Base-by-base conservation (phyloP, 2,113 vertebrate species). In the Syngnathus typhle region DNA sequence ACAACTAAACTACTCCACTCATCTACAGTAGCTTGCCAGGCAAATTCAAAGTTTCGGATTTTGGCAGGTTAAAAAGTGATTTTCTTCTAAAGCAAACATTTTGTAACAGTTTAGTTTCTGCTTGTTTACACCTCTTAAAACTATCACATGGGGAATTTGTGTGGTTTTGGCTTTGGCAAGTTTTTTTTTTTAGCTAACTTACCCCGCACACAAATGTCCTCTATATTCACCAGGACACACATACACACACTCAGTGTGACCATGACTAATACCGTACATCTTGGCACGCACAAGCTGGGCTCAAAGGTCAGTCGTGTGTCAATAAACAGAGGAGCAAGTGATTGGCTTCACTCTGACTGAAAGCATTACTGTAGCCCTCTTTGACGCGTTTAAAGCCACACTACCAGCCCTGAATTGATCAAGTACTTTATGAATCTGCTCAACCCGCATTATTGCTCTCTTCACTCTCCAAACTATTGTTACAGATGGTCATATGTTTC, bases 251-350 rank as follows among this genome's bases (percentile, higher is more conserved):
- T 75, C 37, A 65, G 38, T 18, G 10, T 74, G 78, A 84, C 80
- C 82, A 74, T 88, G 87, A 88, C 87, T 88, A 89, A 91, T 86
- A 77, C 41, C 61, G 18, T 61, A 72, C 82, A 70, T 80, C 83
- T 86, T 83, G 77, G 81, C 84, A 79, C 77, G 72, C 80, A 69
- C 77, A 82, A 76, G 65, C 69, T 47, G 66, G 44, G 85, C 73
- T 88, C 80, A 85, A 71, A 83, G 84, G 82, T 88, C 79, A 81
- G 27, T 21, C 67, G 76, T 78, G 75, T 84, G 84, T 88, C 87
- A 90, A 88, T 88, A 90, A 88, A 87, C 80, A 86, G 13, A 19
- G 67, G 72, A 71, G 65, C 54, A 36, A 71, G 60, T 81, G 82
- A 90, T 82, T 84, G 82, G 79, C 80, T 88, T 73, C 65, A 64